Evolutionary conservation across 2,797 vertebrate species (phyloP).

Genomic region (Sebastes variabilis): DNA sequence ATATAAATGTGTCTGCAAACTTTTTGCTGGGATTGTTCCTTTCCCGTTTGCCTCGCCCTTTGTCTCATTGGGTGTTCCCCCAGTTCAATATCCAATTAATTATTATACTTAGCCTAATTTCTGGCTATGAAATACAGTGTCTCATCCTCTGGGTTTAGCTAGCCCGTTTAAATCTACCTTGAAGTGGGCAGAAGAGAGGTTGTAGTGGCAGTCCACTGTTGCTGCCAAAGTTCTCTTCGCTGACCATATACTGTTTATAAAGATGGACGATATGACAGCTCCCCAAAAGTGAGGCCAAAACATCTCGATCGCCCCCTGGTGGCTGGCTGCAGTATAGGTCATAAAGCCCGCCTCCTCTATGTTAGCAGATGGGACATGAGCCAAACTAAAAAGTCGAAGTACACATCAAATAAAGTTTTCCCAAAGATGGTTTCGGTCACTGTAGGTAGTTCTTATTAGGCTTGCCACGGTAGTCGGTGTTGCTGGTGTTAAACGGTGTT

Average conservation of each 20-base stretch:
- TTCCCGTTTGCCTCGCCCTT: neutral
- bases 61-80: neutral
- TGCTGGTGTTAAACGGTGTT: no score
- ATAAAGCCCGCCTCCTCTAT: no score
- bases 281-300: no score
- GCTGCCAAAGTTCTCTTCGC: neutral
- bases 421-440: neutral
- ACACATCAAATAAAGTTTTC: no score
- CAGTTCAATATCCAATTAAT: constrained; percentile 37
- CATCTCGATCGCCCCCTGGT: no score
- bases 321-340: no score
- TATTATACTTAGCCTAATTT: neutral
- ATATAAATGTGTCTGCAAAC: neutral
- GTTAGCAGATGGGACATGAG: no score
- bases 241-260: neutral
- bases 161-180: neutral
- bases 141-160: neutral
- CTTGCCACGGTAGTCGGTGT: no score
- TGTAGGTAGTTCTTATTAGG: no score
- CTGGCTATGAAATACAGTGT: neutral
- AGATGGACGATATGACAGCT: fast-evolving
- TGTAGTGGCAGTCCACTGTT: neutral
- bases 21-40: neutral
- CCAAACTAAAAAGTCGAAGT: no score
- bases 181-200: neutral